phyloP scores from a whole-genome alignment of 2,888 invertebrate genomes.

The Octonoba sinensis region DNA sequence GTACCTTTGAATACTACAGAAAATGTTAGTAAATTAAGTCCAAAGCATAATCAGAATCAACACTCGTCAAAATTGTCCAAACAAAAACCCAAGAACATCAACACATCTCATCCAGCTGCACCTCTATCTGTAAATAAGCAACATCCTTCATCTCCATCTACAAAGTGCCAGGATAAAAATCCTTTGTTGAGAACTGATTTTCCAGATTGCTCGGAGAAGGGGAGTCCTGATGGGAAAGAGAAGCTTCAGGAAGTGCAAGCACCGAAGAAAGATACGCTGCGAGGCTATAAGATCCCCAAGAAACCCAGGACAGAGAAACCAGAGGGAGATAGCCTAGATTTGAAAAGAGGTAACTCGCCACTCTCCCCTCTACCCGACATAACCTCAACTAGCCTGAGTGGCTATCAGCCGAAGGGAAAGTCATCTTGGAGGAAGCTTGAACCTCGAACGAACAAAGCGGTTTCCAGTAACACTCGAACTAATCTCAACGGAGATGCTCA shows the following conservation, averaged over 20 bases:
- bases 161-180: slow-evolving; percentile 50
- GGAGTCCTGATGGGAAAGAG: not conserved
- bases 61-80: slow-evolving; percentile 5
- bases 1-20: slow-evolving; percentile 22
- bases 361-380: slow-evolving; percentile 59
- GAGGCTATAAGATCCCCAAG: slow-evolving; percentile 62
- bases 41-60: slow-evolving; percentile 18
- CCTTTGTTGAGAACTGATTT: not conserved
- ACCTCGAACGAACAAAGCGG: slow-evolving; percentile 14
- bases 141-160: slow-evolving; percentile 30
- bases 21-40: slow-evolving; percentile 26
- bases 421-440: slow-evolving; percentile 46
- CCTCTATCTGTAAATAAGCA: slow-evolving; percentile 31
- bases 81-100: slow-evolving; percentile 29
- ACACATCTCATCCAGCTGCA: slow-evolving; percentile 16
- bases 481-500: slow-evolving; percentile 18
- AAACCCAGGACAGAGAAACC: slow-evolving; percentile 40
- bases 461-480: not conserved
- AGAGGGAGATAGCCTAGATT: slow-evolving; percentile 42
- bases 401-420: slow-evolving; percentile 27
- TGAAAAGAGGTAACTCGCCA: slow-evolving; percentile 49
- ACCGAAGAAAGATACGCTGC: slow-evolving; percentile 37
- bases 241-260: not conserved
- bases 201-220: slow-evolving; percentile 17
- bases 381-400: slow-evolving; percentile 11